Evolutionary conservation across 2,888 invertebrate species (phyloP).

Genomic region (Ceratothoa steindachneri): DNA sequence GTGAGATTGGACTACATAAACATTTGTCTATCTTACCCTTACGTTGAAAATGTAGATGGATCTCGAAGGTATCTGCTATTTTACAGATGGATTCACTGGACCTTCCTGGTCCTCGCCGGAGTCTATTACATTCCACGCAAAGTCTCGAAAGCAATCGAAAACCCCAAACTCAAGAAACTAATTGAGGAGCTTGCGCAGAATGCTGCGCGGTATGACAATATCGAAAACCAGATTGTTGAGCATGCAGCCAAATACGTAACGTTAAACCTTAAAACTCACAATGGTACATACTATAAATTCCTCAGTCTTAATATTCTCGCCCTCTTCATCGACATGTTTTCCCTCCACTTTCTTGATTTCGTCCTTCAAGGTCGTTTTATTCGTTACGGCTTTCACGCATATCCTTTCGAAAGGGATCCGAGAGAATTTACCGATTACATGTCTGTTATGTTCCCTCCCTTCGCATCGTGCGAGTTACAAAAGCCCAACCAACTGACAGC

Average conservation of each 20-base stretch:
- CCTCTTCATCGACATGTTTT: conserved; percentile 31
- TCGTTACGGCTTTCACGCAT: conserved; percentile 35
- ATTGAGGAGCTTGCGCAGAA: conserved; percentile 38
- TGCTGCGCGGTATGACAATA: conserved; percentile 22
- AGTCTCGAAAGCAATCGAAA: conserved; percentile 39
- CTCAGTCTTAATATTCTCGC: conserved; percentile 35
- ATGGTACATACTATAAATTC: conserved; percentile 40
- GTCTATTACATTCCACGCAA: conserved; percentile 42
- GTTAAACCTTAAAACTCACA: conserved; percentile 37
- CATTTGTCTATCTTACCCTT: conserved; percentile 42
- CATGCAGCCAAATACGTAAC: conserved; percentile 35
- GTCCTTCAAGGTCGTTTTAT: conserved; percentile 37
- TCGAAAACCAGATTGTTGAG: conserved; percentile 37
- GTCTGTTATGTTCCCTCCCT: conserved; percentile 43
- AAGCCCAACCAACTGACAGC: conserved; percentile 34
- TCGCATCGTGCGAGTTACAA: conserved; percentile 38
- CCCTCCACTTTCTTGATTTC: conserved; percentile 41
- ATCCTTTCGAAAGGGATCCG: conserved; percentile 39
- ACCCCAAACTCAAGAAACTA: conserved; percentile 37
- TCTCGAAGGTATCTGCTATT: conserved; percentile 27
- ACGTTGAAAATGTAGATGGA: conserved; percentile 13
- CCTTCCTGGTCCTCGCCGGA: conserved; percentile 32
- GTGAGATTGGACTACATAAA: conserved; percentile 41
- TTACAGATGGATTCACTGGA: conserved; percentile 43
- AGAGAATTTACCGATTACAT: conserved; percentile 36